phyloP scores from a whole-genome alignment of 1,140 invertebrate genomes.

The Leptinotarsa lineolata region DNA sequence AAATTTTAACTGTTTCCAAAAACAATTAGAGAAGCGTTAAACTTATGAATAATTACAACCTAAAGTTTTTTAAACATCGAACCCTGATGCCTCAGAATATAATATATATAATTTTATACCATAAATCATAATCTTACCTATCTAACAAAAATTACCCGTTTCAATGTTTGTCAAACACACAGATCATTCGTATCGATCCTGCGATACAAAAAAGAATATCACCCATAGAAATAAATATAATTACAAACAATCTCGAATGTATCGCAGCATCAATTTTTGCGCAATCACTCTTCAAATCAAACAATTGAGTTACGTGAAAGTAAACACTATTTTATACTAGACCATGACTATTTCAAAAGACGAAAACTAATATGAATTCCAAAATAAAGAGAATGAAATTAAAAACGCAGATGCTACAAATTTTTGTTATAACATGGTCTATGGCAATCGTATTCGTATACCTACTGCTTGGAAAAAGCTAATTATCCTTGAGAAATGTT shows the following conservation, averaged over 20 bases:
- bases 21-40: slow-evolving; percentile 6
- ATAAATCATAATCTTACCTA: slow-evolving; percentile 12
- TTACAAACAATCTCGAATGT: slow-evolving; percentile 28
- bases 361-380: no score
- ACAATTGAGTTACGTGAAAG: no score
- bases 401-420: no score
- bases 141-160: slow-evolving; percentile 28
- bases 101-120: neutral
- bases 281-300: neutral
- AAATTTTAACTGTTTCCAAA: slow-evolving; percentile 11
- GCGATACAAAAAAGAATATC: slow-evolving; percentile 29
- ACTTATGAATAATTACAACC: slow-evolving; percentile 23
- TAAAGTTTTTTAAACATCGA: slow-evolving; percentile 37
- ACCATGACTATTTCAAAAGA: no score
- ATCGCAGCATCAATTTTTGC: slow-evolving; percentile 15
- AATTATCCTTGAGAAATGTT: no score
- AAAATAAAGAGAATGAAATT: no score
- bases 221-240: slow-evolving; percentile 34
- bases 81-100: slow-evolving; percentile 42
- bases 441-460: no score
- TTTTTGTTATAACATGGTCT: no score
- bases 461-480: no score
- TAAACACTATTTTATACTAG: no score
- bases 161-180: slow-evolving; percentile 10
- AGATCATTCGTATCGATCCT: slow-evolving; percentile 11